Base-by-base conservation (phyloP, 2,797 vertebrate genomes). In the Chaunax sp. region DNA sequence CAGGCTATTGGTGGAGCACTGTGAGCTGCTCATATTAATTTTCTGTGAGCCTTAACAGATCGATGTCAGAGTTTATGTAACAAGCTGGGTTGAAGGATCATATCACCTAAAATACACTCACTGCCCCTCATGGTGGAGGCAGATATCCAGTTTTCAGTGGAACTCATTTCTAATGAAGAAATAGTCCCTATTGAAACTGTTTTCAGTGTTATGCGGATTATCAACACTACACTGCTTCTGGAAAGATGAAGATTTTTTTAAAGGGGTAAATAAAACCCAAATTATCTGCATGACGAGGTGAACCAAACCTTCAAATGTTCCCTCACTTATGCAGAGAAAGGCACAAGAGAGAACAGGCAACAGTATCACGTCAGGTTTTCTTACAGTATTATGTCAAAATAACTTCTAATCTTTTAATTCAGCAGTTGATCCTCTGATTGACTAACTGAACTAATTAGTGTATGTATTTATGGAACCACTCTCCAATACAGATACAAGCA, bases 21-120 rank as follows among this genome's bases (percentile, higher is more conserved):
- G 44, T 15, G 60, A 51, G 51, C 33, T 16, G 22, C 53, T 52
- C 15, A 38, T 43, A 4, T 45, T 2, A 12, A 19, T 46, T 52
- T 43, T 66, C 38, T 28, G 41, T 50, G 44, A 64, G 51, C 20
- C 9, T 43, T 28, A 52, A 20, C 52, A 22, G 16, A 68, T 68
- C 46, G 11, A 37, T 41, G 56, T 72, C 26, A 52, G 46, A n/a
- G 3, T 35, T 60, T 63, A 50, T 59, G 40, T 51, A 28, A 49
- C 25, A 25, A 23, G 13, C 20, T n/a, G n/a, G n/a, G 16, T 58
- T 19, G 46, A 63, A 63, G 11, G 30, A 45, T 38, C 28, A 18
- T 7, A 12, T 4, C 38, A 20, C 9, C 3, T 3, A 56, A 35
- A 37, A 10, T 14, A 2, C 3, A 20, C 8, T 49, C 8, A 13